Evolutionary conservation across 92 coral and sea anemone genomes (phyloP).

Genomic region (Isaurus tuberculatus): DNA sequence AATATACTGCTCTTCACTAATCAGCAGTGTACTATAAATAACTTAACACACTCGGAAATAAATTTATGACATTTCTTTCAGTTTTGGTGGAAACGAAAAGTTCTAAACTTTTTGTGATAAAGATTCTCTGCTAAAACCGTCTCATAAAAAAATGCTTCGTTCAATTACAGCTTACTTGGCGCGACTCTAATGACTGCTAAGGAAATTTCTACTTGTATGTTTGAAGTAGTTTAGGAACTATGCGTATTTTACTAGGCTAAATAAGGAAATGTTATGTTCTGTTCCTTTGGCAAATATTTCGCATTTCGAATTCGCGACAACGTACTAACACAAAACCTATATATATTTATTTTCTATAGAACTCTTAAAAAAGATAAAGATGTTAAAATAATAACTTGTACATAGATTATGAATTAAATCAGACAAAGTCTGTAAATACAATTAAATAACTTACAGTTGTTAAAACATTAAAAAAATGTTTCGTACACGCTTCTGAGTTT

Average conservation of each 20-base stretch:
- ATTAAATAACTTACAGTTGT: constrained; percentile 35
- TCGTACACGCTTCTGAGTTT: constrained; percentile 22
- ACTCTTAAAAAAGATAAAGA: constrained; percentile 40
- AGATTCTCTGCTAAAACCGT: too few relatives aligned
- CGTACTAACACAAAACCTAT: constrained; percentile 42
- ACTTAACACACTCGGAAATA: too few relatives aligned
- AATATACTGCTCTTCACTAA: too few relatives aligned
- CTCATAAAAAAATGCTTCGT: too few relatives aligned
- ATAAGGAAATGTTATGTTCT: background rate
- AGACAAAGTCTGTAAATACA: constrained; percentile 70
- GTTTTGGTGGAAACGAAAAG: too few relatives aligned
- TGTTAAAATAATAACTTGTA: constrained; percentile 62
- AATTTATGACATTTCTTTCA: too few relatives aligned
- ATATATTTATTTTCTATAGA: constrained; percentile 59
- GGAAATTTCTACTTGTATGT: background rate
- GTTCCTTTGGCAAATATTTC: background rate
- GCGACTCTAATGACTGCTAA: too few relatives aligned
- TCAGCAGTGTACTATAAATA: too few relatives aligned
- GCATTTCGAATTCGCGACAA: constrained; percentile 8
- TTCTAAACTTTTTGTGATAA: too few relatives aligned
- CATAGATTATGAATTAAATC: constrained; percentile 53
- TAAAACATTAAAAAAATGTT: constrained; percentile 52
- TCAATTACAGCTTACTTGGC: too few relatives aligned
- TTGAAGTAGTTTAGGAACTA: background rate
- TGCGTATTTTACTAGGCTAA: background rate